A percentile compares a stretch with the other conserved stretches of the same genome.
Conservation (phyloP, 2,113 vertebrate species). For the Menura novaehollandiae region DNA sequence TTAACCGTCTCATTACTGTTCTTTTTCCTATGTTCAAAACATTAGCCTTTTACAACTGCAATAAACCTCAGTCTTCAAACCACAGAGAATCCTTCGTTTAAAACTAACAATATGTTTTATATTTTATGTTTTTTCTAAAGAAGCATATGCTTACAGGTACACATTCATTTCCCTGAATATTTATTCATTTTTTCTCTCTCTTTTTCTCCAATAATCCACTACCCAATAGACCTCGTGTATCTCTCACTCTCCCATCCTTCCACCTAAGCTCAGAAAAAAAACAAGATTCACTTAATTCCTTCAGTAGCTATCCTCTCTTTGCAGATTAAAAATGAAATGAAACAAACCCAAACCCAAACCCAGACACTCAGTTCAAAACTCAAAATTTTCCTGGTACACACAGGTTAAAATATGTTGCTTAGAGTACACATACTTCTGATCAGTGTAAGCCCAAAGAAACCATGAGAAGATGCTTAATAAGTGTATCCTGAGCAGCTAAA, state of each 20-base stretch:
- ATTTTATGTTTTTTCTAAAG: neutral
- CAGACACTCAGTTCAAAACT: neutral
- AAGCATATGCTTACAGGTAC: neutral
- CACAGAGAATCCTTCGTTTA: neutral
- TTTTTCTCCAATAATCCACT: neutral
- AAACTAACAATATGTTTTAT: neutral
- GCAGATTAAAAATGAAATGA: neutral
- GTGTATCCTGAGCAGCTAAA: neutral
- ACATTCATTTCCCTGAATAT: neutral
- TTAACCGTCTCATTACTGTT: neutral
- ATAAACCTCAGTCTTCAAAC: neutral
- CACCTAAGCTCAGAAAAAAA: neutral
- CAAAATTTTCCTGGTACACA: neutral
- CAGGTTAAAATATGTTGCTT: neutral
- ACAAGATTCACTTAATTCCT: neutral
- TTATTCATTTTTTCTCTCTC: neutral
- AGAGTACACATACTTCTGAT: neutral
- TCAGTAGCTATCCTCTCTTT: neutral
- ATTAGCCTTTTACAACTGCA: neutral
- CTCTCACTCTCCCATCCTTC: neutral
- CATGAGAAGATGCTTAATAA: neutral
- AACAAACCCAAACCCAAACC: neutral
- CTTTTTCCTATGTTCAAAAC: neutral
- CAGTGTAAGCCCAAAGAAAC: neutral
- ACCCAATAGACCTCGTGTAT: accelerated